Evolutionary conservation across 1,140 invertebrate species (phyloP).

Genomic region (Mactra quadrangularis): DNA sequence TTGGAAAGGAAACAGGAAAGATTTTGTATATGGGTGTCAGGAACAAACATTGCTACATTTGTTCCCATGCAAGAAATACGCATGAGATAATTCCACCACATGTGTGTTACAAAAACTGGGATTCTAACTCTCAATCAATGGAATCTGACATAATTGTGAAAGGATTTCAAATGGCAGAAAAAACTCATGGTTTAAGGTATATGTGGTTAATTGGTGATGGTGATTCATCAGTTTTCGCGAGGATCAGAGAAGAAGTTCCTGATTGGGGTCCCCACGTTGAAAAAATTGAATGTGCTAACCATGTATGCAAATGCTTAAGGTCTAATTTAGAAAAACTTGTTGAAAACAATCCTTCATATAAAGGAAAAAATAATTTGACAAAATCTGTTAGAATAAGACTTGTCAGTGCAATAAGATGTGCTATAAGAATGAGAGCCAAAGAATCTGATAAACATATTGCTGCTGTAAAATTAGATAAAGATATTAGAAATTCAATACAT

Average conservation of each 20-base stretch:
- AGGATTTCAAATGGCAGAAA: slow-evolving; percentile 80
- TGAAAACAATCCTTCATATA: slow-evolving; percentile 35
- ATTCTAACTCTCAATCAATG: slow-evolving; percentile 81
- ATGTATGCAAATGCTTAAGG: slow-evolving; percentile 46
- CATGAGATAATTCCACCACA: slow-evolving; percentile 10
- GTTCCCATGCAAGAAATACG: slow-evolving; percentile 46
- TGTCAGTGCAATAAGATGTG: slow-evolving; percentile 26
- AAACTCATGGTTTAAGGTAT: slow-evolving; percentile 81
- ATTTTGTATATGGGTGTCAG: slow-evolving; percentile 79
- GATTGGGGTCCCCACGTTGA: slow-evolving; percentile 24
- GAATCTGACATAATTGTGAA: slow-evolving; percentile 82
- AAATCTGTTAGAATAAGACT: background rate
- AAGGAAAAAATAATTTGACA: slow-evolving; percentile 37
- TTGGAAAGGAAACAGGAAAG: slow-evolving; percentile 79
- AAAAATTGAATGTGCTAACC: slow-evolving; percentile 59
- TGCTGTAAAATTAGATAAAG: background rate
- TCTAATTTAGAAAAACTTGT: slow-evolving; percentile 57
- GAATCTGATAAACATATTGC: background rate
- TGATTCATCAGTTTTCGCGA: slow-evolving; percentile 80
- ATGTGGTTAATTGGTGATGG: slow-evolving; percentile 81
- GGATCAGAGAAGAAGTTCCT: slow-evolving; percentile 69
- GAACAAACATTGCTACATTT: slow-evolving; percentile 82
- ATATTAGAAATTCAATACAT: slow-evolving; percentile 5
- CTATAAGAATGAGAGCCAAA: slow-evolving; percentile 19
- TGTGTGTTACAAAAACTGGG: slow-evolving; percentile 71